Evolutionary conservation across 2,888 invertebrate genomes (phyloP).

Genomic region (Lepidonotus clava): DNA sequence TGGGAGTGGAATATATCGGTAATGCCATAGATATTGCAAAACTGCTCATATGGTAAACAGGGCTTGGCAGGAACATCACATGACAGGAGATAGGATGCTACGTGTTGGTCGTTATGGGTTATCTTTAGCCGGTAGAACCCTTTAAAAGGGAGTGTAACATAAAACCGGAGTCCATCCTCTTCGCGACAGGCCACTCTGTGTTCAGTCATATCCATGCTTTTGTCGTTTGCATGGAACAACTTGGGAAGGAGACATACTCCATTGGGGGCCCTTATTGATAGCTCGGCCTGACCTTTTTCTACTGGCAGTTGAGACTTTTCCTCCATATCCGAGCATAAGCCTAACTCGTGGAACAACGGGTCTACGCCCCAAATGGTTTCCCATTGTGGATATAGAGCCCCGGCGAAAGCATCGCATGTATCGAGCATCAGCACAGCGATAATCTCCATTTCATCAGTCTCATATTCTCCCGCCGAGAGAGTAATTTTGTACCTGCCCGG

Average conservation of each 20-base stretch:
- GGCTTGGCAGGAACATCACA: constrained; percentile 19
- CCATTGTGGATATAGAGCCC: not conserved
- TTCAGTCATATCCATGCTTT: not conserved
- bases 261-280: not conserved
- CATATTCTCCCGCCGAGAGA: not conserved
- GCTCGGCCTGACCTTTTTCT: not conserved
- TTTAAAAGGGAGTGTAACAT: constrained; percentile 18
- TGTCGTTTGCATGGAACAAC: constrained; percentile 18
- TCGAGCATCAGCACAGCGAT: constrained; percentile 32
- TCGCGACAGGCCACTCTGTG: not conserved
- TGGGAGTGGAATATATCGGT: not conserved
- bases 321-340: constrained; percentile 27
- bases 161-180: not conserved
- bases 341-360: constrained; percentile 5
- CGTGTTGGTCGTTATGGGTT: not conserved
- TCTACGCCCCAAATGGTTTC: constrained; percentile 24
- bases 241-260: not conserved
- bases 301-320: not conserved
- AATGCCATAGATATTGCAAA: not conserved
- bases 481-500: constrained; percentile 23
- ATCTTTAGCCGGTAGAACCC: not conserved
- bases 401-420: not conserved
- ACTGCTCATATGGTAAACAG: constrained; percentile 7
- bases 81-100: constrained; percentile 1
- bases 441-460: not conserved